phyloP scores from a whole-genome alignment of 2,888 invertebrate species.

The Conops quadrifasciatus region DNA sequence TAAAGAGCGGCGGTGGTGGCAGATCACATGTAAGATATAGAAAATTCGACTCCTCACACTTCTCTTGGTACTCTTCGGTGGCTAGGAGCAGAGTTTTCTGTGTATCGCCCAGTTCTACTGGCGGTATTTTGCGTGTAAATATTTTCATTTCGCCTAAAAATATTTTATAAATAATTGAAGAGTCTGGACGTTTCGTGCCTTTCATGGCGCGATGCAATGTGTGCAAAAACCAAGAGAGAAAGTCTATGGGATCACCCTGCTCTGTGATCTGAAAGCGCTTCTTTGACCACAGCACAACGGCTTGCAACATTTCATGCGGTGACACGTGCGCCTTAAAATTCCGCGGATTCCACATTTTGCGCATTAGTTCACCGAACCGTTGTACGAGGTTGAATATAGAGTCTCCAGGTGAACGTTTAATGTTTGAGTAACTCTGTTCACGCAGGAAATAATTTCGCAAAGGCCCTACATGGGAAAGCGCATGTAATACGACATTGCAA shows the following conservation, averaged over 20 bases:
- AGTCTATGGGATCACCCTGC: conserved; percentile 98
- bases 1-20: conserved; percentile 96
- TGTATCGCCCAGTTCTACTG: conserved; percentile 89
- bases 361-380: conserved; percentile 89
- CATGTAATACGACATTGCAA: conserved; percentile 97
- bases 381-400: conserved; percentile 91
- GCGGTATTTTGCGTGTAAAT: conserved; percentile 90
- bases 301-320: conserved; percentile 99
- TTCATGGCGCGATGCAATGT: conserved; percentile 93
- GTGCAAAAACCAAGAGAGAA: conserved; percentile 98
- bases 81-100: conserved; percentile 81
- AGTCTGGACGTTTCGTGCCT: conserved; percentile 86
- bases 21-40: conserved; percentile 96
- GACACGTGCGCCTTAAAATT: conserved; percentile 99
- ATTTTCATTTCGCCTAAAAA: conserved; percentile 93
- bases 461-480: conserved; percentile 93
- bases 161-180: conserved; percentile 93
- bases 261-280: conserved; percentile 98
- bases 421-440: conserved; percentile 89
- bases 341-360: conserved; percentile 98
- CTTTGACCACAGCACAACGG: conserved; percentile 95
- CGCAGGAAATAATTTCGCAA: conserved; percentile 93
- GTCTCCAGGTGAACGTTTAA: conserved; percentile 94
- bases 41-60: conserved; percentile 90
- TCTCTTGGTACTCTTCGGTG: conserved; percentile 88